phyloP scores from a whole-genome alignment of 2,888 invertebrate genomes.

The Sicus ferrugineus region DNA sequence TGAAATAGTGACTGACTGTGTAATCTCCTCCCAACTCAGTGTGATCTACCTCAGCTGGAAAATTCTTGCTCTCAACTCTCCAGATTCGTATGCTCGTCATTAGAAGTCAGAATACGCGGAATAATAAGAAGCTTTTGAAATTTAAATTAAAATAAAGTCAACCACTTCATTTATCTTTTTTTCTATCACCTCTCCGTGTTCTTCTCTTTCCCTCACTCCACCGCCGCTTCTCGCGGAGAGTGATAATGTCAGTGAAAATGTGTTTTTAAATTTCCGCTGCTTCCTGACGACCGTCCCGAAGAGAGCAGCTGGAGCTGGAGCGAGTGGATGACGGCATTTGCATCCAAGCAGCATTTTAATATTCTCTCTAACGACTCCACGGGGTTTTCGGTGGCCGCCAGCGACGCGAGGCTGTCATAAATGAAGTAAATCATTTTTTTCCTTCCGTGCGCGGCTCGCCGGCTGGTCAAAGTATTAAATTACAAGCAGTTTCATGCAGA shows the following conservation, averaged over 20 bases:
- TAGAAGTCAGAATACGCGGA: no score
- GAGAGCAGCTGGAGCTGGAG: no score
- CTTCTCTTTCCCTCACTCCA: background rate
- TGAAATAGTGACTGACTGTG: no score
- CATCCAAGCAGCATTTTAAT: conserved; percentile 42
- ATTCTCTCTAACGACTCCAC: conserved; percentile 41
- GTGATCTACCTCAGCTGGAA: no score
- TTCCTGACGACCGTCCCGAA: no score
- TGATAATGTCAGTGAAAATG: conserved; percentile 43
- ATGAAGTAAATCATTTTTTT: conserved; percentile 37
- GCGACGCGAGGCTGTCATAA: conserved; percentile 23
- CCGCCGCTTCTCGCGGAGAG: no score
- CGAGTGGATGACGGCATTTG: conserved; percentile 35
- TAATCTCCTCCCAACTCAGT: no score
- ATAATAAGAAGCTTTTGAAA: no score
- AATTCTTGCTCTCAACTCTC: no score
- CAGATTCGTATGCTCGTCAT: no score
- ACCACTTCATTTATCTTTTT: background rate
- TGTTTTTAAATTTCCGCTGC: conserved; percentile 41
- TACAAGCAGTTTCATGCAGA: conserved; percentile 28
- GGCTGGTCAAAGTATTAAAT: conserved; percentile 39
- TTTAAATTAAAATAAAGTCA: no score
- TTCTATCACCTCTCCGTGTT: background rate
- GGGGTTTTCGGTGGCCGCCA: conserved; percentile 28
- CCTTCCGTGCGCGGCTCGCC: background rate